phyloP scores from a whole-genome alignment of 2,888 invertebrate species.

The Tridacna gigas region DNA sequence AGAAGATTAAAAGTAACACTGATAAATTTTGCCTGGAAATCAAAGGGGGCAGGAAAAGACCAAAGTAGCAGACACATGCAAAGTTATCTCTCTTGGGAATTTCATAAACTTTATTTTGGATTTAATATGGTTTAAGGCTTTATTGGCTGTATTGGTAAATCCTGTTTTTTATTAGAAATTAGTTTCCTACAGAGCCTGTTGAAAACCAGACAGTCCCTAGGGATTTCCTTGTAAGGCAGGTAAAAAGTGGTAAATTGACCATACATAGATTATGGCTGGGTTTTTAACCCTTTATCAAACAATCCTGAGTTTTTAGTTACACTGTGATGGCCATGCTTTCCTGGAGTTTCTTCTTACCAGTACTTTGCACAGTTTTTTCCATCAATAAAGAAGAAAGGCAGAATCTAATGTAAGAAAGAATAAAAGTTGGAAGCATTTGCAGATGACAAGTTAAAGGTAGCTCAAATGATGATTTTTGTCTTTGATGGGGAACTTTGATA shows the following conservation, averaged over 20 bases:
- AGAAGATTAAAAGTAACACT: no score
- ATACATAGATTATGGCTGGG: not conserved
- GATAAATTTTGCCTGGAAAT: no score
- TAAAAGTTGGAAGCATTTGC: no score
- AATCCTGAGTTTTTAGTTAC: no score
- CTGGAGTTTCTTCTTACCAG: no score
- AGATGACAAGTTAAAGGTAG: no score
- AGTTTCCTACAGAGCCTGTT: not conserved
- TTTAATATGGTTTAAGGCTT: constrained; percentile 18
- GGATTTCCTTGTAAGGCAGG: constrained; percentile 13
- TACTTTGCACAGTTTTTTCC: no score
- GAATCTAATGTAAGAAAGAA: no score
- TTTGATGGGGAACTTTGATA: no score
- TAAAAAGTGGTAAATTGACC: constrained; percentile 24
- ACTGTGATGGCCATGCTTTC: no score
- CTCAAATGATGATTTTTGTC: no score
- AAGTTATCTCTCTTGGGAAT: constrained; percentile 4
- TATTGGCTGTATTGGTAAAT: constrained; percentile 17
- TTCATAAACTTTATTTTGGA: constrained; percentile 9
- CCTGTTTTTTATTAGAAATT: constrained; percentile 9
- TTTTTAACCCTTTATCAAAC: not conserved
- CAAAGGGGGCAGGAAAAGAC: not conserved
- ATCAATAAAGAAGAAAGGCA: no score
- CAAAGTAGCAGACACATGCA: constrained; percentile 11
- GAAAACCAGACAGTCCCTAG: not conserved